phyloP scores from a whole-genome alignment of 2,888 invertebrate species.

The Phortica okadai region DNA sequence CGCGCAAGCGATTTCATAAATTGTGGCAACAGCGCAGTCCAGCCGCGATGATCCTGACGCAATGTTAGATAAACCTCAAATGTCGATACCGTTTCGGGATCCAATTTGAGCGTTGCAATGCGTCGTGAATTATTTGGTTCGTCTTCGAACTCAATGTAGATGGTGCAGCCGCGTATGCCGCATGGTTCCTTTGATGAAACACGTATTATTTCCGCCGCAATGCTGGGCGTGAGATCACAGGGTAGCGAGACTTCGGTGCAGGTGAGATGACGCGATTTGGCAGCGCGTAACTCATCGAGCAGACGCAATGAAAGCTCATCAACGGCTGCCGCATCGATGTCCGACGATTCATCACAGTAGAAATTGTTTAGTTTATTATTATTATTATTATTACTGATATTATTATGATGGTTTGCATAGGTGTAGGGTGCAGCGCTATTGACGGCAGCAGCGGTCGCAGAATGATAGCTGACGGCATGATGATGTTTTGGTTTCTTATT shows the following conservation, averaged over 20 bases:
- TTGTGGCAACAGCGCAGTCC: constrained; percentile 71
- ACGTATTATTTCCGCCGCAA: constrained; percentile 71
- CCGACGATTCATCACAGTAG: constrained; percentile 41
- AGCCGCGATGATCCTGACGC: constrained; percentile 73
- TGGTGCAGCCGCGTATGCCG: constrained; percentile 72
- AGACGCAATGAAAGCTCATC: constrained; percentile 61
- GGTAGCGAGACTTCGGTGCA: constrained; percentile 74
- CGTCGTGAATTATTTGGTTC: constrained; percentile 72
- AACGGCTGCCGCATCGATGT: constrained; percentile 55
- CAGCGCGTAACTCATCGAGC: constrained; percentile 71
- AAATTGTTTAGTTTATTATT: constrained; percentile 37
- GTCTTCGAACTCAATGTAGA: constrained; percentile 72
- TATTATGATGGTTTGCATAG: constrained; percentile 26
- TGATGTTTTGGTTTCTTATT: constrained; percentile 34
- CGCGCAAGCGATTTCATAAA: constrained; percentile 73
- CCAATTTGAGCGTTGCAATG: constrained; percentile 70
- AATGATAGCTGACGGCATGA: constrained; percentile 56
- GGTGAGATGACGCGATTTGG: constrained; percentile 70
- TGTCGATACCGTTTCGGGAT: constrained; percentile 71
- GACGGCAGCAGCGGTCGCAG: constrained; percentile 42
- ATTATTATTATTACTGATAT: constrained; percentile 41
- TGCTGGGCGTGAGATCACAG: constrained; percentile 73
- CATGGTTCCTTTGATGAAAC: constrained; percentile 72
- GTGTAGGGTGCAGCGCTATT: constrained; percentile 33
- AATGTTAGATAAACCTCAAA: constrained; percentile 72